Evolutionary conservation across 2,888 invertebrate genomes (phyloP).

Genomic region (Apamea anceps): DNA sequence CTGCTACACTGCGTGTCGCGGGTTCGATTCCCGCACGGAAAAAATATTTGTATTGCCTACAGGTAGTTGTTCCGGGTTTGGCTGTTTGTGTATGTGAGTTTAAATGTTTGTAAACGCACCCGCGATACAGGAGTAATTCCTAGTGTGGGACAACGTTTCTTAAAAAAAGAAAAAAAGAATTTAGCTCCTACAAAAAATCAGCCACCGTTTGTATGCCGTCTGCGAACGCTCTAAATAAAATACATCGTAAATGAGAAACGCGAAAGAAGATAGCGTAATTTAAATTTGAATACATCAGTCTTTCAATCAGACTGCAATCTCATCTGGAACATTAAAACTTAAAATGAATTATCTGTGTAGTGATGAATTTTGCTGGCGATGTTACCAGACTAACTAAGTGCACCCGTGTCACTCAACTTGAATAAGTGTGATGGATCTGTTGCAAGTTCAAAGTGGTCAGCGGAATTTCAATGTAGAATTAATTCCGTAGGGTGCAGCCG

Average conservation of each 20-base stretch:
- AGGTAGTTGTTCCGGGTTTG: too few species aligned
- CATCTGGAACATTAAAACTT: conserved; percentile 34
- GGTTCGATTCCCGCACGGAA: too few species aligned
- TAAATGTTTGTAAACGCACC: too few species aligned
- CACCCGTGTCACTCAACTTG: conserved; percentile 54
- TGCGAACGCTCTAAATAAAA: not conserved
- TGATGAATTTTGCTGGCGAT: conserved; percentile 46
- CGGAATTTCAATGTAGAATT: conserved; percentile 30
- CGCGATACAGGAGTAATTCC: too few species aligned
- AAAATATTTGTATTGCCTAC: too few species aligned
- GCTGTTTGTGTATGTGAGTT: too few species aligned
- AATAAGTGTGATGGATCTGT: conserved; percentile 46
- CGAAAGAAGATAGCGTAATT: conserved; percentile 15
- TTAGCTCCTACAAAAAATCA: not conserved
- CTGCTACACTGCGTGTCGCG: too few species aligned
- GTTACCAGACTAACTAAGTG: conserved; percentile 55
- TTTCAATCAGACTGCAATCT: conserved; percentile 21
- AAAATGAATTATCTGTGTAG: conserved; percentile 40
- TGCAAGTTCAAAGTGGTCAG: conserved; percentile 28
- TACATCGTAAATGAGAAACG: not conserved
- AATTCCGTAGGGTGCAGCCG: too few species aligned
- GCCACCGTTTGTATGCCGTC: not conserved
- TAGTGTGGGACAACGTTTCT: too few species aligned
- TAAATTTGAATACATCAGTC: conserved; percentile 39
- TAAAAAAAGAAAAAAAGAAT: too few species aligned